Evolutionary conservation across 2,888 invertebrate species (phyloP), one percentile per base, ranked within the genome.

Genomic region (Andrena chrysosceles): DNA sequence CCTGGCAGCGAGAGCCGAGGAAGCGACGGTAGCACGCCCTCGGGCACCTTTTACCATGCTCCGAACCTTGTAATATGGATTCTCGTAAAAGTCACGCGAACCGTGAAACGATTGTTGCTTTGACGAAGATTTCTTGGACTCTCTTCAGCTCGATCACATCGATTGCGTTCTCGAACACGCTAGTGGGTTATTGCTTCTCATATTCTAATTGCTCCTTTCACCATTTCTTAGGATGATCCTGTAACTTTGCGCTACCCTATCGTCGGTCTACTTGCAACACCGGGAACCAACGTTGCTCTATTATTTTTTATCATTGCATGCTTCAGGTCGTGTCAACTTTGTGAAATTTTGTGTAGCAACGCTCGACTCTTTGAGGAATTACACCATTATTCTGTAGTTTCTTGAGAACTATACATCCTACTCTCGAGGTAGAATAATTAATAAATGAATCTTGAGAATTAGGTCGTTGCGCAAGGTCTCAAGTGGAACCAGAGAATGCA

Each of bases 91-190:
- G 72, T 71, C 78, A 83, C 70, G 77, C 80, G 70, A 77, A 85
- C 82, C 84, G 82, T 86, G 80, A 83, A 86, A 78, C 83, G 84
- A 77, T 80, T 54, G 77, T 54, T 83, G 73, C 77, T 83, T 77
- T 76, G 82, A 76, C 82, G 79, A 48, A 64, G 52, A 6, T 49
- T 68, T 75, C 71, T 67, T 66, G 35, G 63, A 59, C 59, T 60
- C 16, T 13, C 10, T 59, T 33, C 56, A 33, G 26, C 67, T 1
- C 42, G 13, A 13, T 16, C 69, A 60, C 49, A 81, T 74, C 73
- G 67, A 54, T 67, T 59, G 33, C 59, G 54, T 29, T 52, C 29
- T 56, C 69, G 26, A 69, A 64, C 23, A 56, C 33, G 16, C 62
- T 31, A 5, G 29, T 23, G 66, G 31, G 70, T 71, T 78, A 79